Conservation (phyloP, 2,888 invertebrate genomes). For the Acleris sparsana region DNA sequence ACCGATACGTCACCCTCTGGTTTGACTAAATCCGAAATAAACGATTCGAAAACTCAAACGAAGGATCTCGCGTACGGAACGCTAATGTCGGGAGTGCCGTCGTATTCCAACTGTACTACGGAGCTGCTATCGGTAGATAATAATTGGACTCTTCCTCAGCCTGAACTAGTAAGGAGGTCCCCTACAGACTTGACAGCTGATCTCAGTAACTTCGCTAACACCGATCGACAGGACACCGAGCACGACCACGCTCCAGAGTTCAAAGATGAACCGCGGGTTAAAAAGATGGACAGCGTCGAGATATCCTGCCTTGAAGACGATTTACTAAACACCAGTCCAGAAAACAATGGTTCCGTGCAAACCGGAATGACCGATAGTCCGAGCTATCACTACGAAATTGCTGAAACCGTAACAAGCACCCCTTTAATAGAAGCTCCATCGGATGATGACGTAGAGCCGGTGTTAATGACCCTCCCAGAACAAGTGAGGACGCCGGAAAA, state of each 20-base stretch:
- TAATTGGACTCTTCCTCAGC: conserved; percentile 65
- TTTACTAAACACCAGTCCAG: conserved; percentile 45
- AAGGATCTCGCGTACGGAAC: conserved; percentile 74
- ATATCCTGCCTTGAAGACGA: conserved; percentile 65
- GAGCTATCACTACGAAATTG: conserved; percentile 60
- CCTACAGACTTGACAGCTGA: conserved; percentile 53
- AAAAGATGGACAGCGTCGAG: conserved; percentile 74
- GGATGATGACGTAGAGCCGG: conserved; percentile 47
- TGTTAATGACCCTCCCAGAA: conserved; percentile 55
- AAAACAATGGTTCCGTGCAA: conserved; percentile 42
- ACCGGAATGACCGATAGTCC: conserved; percentile 54
- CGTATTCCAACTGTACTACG: conserved; percentile 71
- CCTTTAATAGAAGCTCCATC: conserved; percentile 52
- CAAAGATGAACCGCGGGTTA: conserved; percentile 52
- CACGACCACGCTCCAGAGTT: conserved; percentile 51
- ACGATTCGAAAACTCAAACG: conserved; percentile 69
- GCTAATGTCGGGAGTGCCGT: conserved; percentile 65
- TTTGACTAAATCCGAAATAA: conserved; percentile 61
- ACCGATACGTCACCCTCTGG: conserved; percentile 55
- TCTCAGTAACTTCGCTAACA: conserved; percentile 54
- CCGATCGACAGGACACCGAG: conserved; percentile 41
- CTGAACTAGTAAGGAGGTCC: conserved; percentile 67
- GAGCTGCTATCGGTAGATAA: conserved; percentile 66
- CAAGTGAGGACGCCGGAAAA: conserved; percentile 46
- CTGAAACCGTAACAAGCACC: conserved; percentile 69